Evolutionary conservation across 1,140 invertebrate species (phyloP), one percentile per base, ranked within the genome.

Genomic region (Lerema accius): DNA sequence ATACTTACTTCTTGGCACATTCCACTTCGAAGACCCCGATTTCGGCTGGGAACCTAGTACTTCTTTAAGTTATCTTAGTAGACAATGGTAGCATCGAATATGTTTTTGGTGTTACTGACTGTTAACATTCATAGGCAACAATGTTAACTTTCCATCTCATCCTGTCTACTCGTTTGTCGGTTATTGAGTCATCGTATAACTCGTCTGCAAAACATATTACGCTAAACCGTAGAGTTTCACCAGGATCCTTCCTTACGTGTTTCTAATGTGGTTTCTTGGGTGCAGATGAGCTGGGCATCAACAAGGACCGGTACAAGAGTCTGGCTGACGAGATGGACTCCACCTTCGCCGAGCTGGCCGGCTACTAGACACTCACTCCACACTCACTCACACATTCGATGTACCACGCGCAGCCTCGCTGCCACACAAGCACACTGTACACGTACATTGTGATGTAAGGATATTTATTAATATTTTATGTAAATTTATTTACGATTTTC

Each of bases 291-390:
- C 94, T 99, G 92, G 97, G 98, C 82, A 96, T 98, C 94, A 98
- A 99, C 94, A 99, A 99, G 94, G 98, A 99, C 94, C 96, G 97
- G 95, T 99, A 98, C 96, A 99, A 99, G 94, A 95, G 95, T 71
- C 92, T 96, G 91, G 95, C 95, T 80, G 98, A 99, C 92, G 98
- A 99, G 92, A 96, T 99, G 96, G 98, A 99, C 94, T 95, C 96
- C 88, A 98, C 98, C 84, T 98, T 98, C 93, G 97, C 97, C 88
- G 98, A 99, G 94, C 94, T 99, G 95, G 95, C 95, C 75, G 95
- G 95, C 86, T 96, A 96, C 88, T 96, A 96, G 92, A 74, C 78
- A 73, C 65, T 60, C 69, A 78, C 71, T 73, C 73, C 78, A 79
- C 60, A 68, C 69, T 68, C 73, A 73, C 58, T 61, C 63, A 78